phyloP scores from a whole-genome alignment of 2,888 invertebrate genomes.

The Cinara cedri region DNA sequence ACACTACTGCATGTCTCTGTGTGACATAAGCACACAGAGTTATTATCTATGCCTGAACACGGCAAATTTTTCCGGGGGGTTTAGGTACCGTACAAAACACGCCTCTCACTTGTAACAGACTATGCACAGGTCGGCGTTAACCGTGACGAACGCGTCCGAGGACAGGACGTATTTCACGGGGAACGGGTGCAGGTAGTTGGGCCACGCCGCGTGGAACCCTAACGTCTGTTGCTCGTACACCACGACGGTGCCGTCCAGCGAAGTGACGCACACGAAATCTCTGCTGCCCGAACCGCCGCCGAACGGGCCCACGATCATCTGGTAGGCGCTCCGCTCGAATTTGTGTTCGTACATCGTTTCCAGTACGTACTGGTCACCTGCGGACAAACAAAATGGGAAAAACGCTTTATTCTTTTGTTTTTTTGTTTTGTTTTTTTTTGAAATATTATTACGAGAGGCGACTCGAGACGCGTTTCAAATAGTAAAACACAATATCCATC shows the following conservation, averaged over 20 bases:
- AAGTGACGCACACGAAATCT: slow-evolving; percentile 90
- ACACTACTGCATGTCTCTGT: too few relatives aligned
- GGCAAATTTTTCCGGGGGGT: too few relatives aligned
- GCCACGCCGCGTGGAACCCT: slow-evolving; percentile 80
- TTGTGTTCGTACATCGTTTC: slow-evolving; percentile 78
- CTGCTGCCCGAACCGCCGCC: slow-evolving; percentile 74
- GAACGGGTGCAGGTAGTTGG: slow-evolving; percentile 81
- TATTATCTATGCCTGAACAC: too few relatives aligned
- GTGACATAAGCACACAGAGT: too few relatives aligned
- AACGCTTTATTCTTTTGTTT: too few relatives aligned
- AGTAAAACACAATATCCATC: too few relatives aligned
- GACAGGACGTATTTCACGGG: slow-evolving; percentile 81
- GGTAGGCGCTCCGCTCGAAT: slow-evolving; percentile 77
- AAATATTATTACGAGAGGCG: too few relatives aligned
- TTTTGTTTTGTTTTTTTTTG: too few relatives aligned
- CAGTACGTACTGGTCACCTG: slow-evolving; percentile 75
- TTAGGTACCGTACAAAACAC: too few relatives aligned
- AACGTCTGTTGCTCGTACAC: slow-evolving; percentile 94
- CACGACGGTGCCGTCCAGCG: slow-evolving; percentile 84
- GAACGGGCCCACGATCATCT: slow-evolving; percentile 82
- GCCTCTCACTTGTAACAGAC: slow-evolving; percentile 86
- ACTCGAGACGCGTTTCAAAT: too few relatives aligned
- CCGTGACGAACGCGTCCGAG: slow-evolving; percentile 84
- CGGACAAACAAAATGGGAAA: slow-evolving; percentile 60
- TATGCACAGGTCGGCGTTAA: slow-evolving; percentile 80